Evolutionary conservation across 2,113 vertebrate genomes (phyloP).

Genomic region (Tychaedon coryphoeus): DNA sequence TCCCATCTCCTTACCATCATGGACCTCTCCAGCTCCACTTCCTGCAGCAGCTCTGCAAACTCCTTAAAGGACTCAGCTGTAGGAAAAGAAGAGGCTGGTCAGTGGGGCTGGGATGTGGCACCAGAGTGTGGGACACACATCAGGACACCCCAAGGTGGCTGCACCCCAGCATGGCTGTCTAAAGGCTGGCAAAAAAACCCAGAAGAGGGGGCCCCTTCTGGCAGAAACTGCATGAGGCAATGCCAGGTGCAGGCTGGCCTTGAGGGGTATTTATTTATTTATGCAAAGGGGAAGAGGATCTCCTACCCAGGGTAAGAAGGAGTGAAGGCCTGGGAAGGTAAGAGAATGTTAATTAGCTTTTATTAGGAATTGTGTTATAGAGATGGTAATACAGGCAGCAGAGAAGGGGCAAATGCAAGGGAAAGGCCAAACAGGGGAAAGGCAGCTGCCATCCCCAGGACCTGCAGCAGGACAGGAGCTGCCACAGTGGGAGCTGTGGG

Average conservation of each 20-base stretch:
- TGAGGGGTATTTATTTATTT: neutral
- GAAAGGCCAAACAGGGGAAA: neutral
- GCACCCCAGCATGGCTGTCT: accelerated
- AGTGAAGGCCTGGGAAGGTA: neutral
- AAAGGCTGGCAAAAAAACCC: accelerated
- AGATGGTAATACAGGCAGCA: accelerated
- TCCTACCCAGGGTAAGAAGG: accelerated
- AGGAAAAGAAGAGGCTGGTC: neutral
- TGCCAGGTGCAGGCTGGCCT: neutral
- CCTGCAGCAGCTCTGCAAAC: conserved; percentile 91
- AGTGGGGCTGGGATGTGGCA: neutral
- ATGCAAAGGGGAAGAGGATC: neutral
- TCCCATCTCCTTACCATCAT: conserved; percentile 86
- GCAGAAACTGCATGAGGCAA: neutral
- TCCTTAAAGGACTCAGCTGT: conserved; percentile 96
- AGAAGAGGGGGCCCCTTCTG: neutral
- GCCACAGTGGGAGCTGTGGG: neutral
- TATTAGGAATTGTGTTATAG: neutral
- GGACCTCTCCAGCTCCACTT: conserved; percentile 93
- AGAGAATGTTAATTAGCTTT: neutral
- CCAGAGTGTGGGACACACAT: accelerated
- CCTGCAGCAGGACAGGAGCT: neutral
- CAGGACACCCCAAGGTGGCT: neutral
- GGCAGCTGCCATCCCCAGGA: neutral
- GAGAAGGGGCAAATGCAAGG: neutral